Conservation (phyloP, 2,888 invertebrate species). For the Caenorhabditis sp. region DNA sequence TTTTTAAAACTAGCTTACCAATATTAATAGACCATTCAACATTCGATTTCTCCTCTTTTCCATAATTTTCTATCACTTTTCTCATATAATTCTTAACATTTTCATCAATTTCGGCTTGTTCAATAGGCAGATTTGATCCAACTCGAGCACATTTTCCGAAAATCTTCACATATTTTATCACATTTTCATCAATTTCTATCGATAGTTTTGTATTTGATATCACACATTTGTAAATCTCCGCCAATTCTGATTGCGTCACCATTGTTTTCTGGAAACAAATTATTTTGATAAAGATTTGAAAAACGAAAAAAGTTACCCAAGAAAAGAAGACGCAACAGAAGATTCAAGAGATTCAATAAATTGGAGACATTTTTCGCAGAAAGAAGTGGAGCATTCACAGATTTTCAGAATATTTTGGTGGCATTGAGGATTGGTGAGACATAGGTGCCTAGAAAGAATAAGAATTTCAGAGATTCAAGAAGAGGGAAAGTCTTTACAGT, state of each 20-base stretch:
- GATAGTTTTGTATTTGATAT: too few species aligned
- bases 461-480: background rate
- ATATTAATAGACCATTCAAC: conserved; percentile 32
- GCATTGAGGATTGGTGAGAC: conserved; percentile 11
- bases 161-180: conserved; percentile 7
- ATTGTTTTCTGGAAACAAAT: background rate
- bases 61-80: conserved; percentile 6
- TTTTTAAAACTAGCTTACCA: conserved; percentile 4
- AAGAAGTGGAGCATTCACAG: conserved; percentile 21
- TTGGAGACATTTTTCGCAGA: conserved; percentile 22
- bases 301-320: conserved; percentile 2
- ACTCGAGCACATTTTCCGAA: background rate
- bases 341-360: conserved; percentile 29
- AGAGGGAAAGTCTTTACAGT: background rate
- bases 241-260: background rate
- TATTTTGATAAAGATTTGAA: background rate
- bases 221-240: background rate
- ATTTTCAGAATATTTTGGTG: conserved; percentile 17
- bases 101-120: background rate
- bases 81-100: background rate
- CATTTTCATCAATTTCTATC: too few species aligned
- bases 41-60: background rate
- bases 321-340: conserved; percentile 20
- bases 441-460: conserved; percentile 18
- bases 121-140: conserved; percentile 3